phyloP scores from a whole-genome alignment of 2,113 vertebrate species.

The Aythya baeri region DNA sequence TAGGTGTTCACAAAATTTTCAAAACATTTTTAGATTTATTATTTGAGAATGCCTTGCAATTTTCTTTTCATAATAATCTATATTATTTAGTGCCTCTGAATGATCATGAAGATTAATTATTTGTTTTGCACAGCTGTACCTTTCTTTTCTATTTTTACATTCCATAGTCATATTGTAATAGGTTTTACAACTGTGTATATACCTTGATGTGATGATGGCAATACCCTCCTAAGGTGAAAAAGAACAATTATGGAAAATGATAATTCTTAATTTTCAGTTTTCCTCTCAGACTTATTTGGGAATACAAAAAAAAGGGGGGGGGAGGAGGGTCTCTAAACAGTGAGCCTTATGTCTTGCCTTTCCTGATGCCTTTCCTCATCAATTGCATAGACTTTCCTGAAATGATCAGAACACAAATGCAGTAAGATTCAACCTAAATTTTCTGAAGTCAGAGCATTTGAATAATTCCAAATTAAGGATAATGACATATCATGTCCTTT shows the following conservation, averaged over 20 bases:
- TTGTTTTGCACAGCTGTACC: neutral
- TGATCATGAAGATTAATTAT: neutral
- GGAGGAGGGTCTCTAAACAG: neutral
- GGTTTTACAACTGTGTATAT: neutral
- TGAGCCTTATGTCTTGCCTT: neutral
- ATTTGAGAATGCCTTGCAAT: neutral
- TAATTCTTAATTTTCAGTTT: neutral
- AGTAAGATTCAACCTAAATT: neutral
- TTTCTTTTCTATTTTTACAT: neutral
- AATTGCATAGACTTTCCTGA: neutral
- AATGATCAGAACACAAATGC: neutral
- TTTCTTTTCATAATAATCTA: neutral
- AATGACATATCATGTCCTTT: neutral
- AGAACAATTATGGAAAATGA: neutral
- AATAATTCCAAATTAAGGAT: conserved; percentile 16
- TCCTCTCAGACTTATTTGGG: neutral
- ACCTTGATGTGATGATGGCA: neutral
- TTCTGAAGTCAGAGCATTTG: neutral
- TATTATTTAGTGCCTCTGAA: neutral
- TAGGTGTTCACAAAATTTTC: neutral
- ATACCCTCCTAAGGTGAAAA: neutral
- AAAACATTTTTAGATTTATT: neutral
- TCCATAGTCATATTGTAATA: neutral
- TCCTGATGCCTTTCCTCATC: neutral
- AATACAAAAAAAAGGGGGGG: too few relatives aligned